Percentiles rank a stretch among this genome's conserved stretches.
Evolutionary conservation across 1,140 invertebrate species (phyloP).

Genomic region (Planococcus citri): DNA sequence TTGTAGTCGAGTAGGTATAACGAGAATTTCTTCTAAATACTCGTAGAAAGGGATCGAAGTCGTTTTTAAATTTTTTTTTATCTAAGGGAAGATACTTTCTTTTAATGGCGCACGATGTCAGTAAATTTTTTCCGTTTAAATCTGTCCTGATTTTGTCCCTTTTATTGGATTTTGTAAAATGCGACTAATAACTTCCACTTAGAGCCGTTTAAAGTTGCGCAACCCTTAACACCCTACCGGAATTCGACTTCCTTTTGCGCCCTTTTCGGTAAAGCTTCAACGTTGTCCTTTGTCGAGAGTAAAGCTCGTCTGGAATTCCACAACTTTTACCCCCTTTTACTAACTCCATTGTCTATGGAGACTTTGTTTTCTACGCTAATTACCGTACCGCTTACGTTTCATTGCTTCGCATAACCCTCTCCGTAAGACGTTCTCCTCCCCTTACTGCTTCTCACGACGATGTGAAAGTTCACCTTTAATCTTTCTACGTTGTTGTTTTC

Average conservation of each 20-base stretch:
- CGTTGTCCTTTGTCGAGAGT: constrained; percentile 16
- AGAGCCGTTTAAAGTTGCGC: constrained; percentile 4
- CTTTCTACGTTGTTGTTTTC: constrained; percentile 14
- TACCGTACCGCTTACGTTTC: constrained; percentile 7
- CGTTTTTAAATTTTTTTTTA: too few species aligned
- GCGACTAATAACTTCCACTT: constrained; percentile 8
- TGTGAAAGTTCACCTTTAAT: constrained; percentile 12
- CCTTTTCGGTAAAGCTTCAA: not conserved
- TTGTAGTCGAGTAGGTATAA: too few species aligned
- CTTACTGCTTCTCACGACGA: not conserved
- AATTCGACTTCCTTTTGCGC: not conserved
- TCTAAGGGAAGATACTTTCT: not conserved
- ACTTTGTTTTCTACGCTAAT: constrained; percentile 19
- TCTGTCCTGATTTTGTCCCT: constrained; percentile 15
- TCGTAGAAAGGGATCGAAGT: too few species aligned
- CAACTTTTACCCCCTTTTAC: constrained; percentile 9
- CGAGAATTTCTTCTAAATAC: too few species aligned
- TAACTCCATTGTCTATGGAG: constrained; percentile 11
- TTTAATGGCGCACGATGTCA: not conserved
- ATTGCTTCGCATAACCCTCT: not conserved
- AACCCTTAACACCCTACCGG: constrained; percentile 10
- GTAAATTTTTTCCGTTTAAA: constrained; percentile 10
- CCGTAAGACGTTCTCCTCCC: not conserved
- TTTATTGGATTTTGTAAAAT: constrained; percentile 19
- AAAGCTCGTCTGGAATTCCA: constrained; percentile 18